Evolutionary conservation across 92 coral and sea anemone species (phyloP), one percentile per base, ranked within the genome.

Genomic region (Chrysogorgia sp.): DNA sequence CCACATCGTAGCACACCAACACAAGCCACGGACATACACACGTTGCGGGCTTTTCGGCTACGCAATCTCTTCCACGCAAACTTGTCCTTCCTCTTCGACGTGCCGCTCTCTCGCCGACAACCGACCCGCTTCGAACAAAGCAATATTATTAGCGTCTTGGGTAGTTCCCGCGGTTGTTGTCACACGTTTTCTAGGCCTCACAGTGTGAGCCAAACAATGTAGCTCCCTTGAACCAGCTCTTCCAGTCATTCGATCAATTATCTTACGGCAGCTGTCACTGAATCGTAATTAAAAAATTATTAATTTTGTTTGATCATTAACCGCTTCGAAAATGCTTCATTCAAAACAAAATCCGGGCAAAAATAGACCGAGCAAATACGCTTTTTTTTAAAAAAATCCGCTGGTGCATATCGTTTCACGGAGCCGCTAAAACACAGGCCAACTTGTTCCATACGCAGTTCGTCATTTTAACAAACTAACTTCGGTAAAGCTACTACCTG

Each of bases 241-340:
- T 35, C 28, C 59, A 47, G 76, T 69, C 76, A 69, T 25, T 49
- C 48, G 76, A 72, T 72, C 79, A 72, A 72, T 72, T 72, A 72
- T 72, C 65, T n/a, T 40, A 56, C 79, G 25, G 49, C 79, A 72
- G 79, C 79, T 72, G 79, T 72, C 79, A 72, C 49, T 31, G 33
- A 26, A 31, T 72, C 79, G 79, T 72, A 72, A 72, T 72, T 72
- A 72, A 72, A 72, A 72, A 72, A 72, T 72, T 72, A 72, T 72
- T 72, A 72, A 72, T 72, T 64, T 72, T 72, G 79, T 72, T 72
- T 72, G 79, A 72, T 72, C 58, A 72, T 72, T 72, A 72, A 72
- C 79, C 65, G 79, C 79, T 23, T 58, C n/a, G 40, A 56, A 72
- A 57, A 23, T 29, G 63, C 23, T 57, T 57, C 63, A 57, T 57